Evolutionary conservation across 2,888 invertebrate genomes (phyloP), one percentile per base, ranked within the genome.

Genomic region (Drosophila siamana): DNA sequence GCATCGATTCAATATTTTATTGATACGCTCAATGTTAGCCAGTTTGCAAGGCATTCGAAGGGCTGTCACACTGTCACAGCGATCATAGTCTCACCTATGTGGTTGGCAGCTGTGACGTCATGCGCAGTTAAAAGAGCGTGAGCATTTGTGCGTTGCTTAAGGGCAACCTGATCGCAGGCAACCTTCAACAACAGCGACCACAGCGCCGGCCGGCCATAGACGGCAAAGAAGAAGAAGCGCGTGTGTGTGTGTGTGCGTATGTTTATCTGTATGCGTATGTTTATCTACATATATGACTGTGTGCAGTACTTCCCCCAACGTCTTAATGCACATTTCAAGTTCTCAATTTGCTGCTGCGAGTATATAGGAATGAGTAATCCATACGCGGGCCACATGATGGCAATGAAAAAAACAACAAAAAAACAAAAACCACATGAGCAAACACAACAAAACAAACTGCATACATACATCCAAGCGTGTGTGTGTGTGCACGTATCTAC

Each of bases 151-250:
- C 38, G 15, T 6, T 33, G 19, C 51, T 19, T 11, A 1, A 7
- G 16, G 8, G 2, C 47, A 67, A 78, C 59, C 57, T 51, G 50
- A 65, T 65, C 33, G n/a, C 33, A 30, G 13, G 13, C 5, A 50
- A 64, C 43, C 44, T 46, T 43, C 24, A 48, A 8, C 30, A 61
- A 63, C 68, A 51, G 52, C 46, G 69, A 9, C 30, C 59, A 65
- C 68, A 51, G 52, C 43, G 69, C 78, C 78, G 74, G 85, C 85
- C 81, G 87, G 77, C 61, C 66, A 67, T 73, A 72, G 73, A 72
- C 62, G 72, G 61, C 30, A 41, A 51, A 41, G 19, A 65, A 77
- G 59, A 66, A 54, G 78, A 55, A 46, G 24, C 38, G 15, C 28
- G 41, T 38, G 11, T 36, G 7, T 41, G 19, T 51, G 16, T 47